phyloP scores from a whole-genome alignment of 2,888 invertebrate genomes.

The Stenodema calcarata region DNA sequence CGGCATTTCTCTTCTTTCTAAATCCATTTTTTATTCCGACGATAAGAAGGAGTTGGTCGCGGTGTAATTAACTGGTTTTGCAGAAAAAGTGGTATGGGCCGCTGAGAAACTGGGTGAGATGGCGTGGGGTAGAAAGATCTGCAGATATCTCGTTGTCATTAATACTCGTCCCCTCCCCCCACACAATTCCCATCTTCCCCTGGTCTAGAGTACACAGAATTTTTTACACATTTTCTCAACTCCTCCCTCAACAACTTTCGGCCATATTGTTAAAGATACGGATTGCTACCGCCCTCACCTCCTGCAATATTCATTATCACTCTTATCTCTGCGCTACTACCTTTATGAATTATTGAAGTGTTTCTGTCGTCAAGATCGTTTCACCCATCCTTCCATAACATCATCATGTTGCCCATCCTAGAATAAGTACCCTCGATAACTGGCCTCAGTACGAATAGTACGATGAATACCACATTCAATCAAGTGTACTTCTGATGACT shows the following conservation, averaged over 20 bases:
- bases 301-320: not conserved
- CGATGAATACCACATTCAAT: no score
- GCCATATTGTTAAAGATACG: not conserved
- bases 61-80: slow-evolving; percentile 11
- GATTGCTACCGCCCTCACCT: not conserved
- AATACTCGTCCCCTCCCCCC: not conserved
- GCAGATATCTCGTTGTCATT: not conserved
- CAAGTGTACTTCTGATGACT: no score
- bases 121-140: not conserved
- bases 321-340: not conserved
- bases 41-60: not conserved
- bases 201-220: not conserved
- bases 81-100: not conserved
- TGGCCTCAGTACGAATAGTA: no score
- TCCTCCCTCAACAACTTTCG: not conserved
- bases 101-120: not conserved
- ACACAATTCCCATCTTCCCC: not conserved
- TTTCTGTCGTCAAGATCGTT: not conserved
- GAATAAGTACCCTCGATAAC: no score
- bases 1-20: not conserved
- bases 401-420: no score
- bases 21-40: slow-evolving; percentile 12
- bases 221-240: not conserved
- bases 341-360: not conserved
- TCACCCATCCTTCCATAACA: no score